Conservation (phyloP, 2,113 vertebrate genomes). For the Columba livia region DNA sequence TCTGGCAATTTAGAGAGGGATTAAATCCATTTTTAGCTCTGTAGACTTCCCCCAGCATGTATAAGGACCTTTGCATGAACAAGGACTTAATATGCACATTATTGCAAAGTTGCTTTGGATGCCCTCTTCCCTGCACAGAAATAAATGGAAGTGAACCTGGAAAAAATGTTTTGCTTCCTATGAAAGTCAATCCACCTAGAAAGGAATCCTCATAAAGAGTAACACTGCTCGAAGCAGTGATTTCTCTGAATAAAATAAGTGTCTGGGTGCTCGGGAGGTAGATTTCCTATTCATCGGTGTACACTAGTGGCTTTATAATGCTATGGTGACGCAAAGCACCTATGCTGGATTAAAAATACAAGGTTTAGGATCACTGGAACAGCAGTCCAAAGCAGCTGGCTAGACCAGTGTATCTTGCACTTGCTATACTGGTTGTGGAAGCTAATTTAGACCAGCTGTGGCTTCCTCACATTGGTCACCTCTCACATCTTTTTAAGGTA, state of each 20-base stretch:
- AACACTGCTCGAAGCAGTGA: background rate
- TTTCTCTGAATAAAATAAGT: constrained; percentile 25
- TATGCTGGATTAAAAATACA: background rate
- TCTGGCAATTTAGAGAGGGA: background rate
- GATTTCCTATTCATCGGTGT: constrained; percentile 1
- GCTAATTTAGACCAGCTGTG: background rate
- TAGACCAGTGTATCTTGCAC: background rate
- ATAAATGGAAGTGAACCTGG: constrained; percentile 36
- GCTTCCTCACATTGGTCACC: background rate
- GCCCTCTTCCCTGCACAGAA: background rate
- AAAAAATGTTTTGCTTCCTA: constrained; percentile 37
- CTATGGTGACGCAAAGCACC: fast-evolving
- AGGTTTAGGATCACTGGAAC: background rate
- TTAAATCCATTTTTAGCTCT: background rate
- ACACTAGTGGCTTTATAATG: constrained; percentile 6
- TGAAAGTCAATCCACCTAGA: constrained; percentile 2
- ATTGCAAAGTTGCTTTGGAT: background rate
- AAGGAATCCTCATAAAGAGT: constrained; percentile 34
- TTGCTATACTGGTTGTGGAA: background rate
- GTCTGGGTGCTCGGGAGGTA: background rate
- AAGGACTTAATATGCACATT: background rate
- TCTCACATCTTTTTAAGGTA: background rate
- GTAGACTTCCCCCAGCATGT: background rate
- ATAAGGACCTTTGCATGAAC: background rate
- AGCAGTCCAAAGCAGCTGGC: background rate